phyloP scores from a whole-genome alignment of 2,113 vertebrate species.

The Erinaceus europaeus region DNA sequence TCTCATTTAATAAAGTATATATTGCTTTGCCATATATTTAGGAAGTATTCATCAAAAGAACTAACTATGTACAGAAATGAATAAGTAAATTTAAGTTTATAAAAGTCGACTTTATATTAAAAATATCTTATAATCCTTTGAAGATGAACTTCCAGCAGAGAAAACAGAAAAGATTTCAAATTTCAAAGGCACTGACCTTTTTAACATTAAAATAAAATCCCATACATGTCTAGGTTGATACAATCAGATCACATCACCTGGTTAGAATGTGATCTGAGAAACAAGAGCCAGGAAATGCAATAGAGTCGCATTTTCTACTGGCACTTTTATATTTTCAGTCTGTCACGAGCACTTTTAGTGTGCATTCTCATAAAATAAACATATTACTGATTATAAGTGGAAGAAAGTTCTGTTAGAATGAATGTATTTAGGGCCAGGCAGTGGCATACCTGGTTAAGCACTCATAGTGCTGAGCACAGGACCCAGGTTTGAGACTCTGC shows the following conservation, averaged over 20 bases:
- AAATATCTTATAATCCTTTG: constrained; percentile 79
- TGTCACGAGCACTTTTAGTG: constrained; percentile 75
- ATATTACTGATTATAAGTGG: constrained; percentile 77
- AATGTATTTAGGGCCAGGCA: too few relatives aligned
- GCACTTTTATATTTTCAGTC: constrained; percentile 81
- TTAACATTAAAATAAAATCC: constrained; percentile 86
- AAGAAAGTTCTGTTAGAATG: constrained; percentile 50
- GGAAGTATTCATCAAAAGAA: constrained; percentile 77
- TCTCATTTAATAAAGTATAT: constrained; percentile 79
- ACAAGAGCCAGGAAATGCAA: constrained; percentile 81
- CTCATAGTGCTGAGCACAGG: too few relatives aligned
- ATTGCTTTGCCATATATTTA: constrained; percentile 79
- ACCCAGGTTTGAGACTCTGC: too few relatives aligned
- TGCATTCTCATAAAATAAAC: constrained; percentile 80
- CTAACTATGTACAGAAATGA: constrained; percentile 79
- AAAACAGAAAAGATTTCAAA: constrained; percentile 81
- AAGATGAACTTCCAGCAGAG: constrained; percentile 66
- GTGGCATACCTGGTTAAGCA: too few relatives aligned
- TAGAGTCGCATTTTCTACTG: constrained; percentile 80
- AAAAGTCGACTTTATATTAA: constrained; percentile 82
- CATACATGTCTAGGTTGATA: constrained; percentile 80
- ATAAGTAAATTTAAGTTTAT: constrained; percentile 83
- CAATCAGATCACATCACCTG: constrained; percentile 82
- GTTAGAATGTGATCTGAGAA: constrained; percentile 81
- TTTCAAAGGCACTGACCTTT: constrained; percentile 81